phyloP scores from a whole-genome alignment of 2,797 vertebrate species.

The Perodicticus potto region DNA sequence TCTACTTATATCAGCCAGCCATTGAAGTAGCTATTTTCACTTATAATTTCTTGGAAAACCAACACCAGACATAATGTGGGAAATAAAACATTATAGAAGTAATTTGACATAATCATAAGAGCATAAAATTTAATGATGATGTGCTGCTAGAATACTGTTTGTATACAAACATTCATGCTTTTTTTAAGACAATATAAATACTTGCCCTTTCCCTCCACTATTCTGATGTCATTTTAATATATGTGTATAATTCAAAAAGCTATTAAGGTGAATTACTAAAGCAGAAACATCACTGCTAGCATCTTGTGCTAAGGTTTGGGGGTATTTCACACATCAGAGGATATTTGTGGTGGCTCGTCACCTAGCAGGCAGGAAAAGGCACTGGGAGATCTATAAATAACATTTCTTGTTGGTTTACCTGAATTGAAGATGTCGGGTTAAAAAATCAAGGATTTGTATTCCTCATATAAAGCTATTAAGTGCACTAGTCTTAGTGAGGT shows the following conservation, averaged over 20 bases:
- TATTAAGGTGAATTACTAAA: constrained; percentile 57
- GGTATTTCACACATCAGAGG: constrained; percentile 38
- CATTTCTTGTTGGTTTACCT: not conserved
- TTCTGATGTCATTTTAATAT: constrained; percentile 55
- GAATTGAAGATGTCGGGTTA: constrained; percentile 30
- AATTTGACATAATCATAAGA: constrained; percentile 63
- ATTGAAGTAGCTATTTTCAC: constrained; percentile 31
- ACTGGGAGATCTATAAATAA: no score
- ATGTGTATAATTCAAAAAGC: constrained; percentile 39
- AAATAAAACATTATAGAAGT: constrained; percentile 65
- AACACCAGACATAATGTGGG: constrained; percentile 31
- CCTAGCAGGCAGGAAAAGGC: not conserved
- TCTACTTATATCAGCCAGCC: not conserved
- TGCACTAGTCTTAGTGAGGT: not conserved
- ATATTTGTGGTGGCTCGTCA: not conserved
- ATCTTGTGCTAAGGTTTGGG: constrained; percentile 41
- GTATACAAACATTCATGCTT: not conserved
- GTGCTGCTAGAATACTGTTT: not conserved
- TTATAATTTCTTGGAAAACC: constrained; percentile 65
- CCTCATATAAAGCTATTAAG: constrained; percentile 52
- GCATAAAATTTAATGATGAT: constrained; percentile 32
- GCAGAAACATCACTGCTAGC: constrained; percentile 22
- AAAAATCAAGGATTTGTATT: constrained; percentile 56
- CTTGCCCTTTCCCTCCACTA: constrained; percentile 37
- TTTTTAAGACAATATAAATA: constrained; percentile 8